Evolutionary conservation across 2,888 invertebrate species (phyloP), one percentile per base, ranked within the genome.

Genomic region (Charanyca ferruginea): DNA sequence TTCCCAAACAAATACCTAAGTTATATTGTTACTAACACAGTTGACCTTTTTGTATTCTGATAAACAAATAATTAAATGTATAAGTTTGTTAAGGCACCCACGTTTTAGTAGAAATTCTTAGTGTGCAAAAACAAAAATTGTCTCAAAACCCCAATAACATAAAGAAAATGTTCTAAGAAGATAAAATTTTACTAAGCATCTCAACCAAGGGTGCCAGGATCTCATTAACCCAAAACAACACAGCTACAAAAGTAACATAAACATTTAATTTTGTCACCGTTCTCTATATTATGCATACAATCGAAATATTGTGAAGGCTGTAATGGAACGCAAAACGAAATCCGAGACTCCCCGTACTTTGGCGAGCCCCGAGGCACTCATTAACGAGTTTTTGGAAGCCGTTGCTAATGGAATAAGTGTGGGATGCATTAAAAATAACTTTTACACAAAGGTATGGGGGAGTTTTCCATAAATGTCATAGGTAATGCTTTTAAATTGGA

Each of bases 361-460:
- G 66, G 59, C 41, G 32, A 22, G 42, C 62, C 71, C 63, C 70
- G 68, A 65, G 76, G 73, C 77, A 52, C 54, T 73, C 79, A 80
- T 81, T 76, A 79, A 73, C 61, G 65, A 79, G 68, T 79, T 79
- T 76, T 79, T 68, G 23, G 67, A 41, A 59, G 66, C 52, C 32
- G 35, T 47, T 63, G 42, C 47, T 79, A 81, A 80, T 80, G 73
- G 81, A 79, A 66, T 72, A 78, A 81, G 75, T 67, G 79, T 66
- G 53, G 53, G 45, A 52, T 75, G 67, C 63, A 72, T 79, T 81
- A 76, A 80, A 80, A 81, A 68, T 76, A 71, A 70, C 66, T 80
- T n/a, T 76, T 59, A 59, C 58, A 80, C 71, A 80, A 68, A 77
- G 45, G 49, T 62, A 63, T 11, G 65, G 32, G 58, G 59, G 54